Percentiles rank a stretch among this genome's conserved stretches.
phyloP scores from a whole-genome alignment of 2,888 invertebrate genomes.

The Lampropteryx suffumata region DNA sequence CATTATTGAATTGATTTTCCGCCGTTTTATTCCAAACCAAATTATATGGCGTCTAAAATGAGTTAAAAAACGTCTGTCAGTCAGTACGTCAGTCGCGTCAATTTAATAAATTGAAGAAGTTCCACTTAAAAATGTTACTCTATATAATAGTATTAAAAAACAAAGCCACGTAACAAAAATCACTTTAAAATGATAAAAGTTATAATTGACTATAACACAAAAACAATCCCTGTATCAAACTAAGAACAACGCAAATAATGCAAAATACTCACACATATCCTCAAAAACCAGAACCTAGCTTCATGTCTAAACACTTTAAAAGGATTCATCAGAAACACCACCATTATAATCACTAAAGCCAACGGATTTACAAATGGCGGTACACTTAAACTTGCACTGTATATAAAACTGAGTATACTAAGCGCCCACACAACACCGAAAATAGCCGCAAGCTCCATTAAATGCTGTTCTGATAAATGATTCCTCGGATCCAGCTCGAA shows the following conservation, averaged over 20 bases:
- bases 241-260: neutral
- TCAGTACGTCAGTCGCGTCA: too few relatives aligned
- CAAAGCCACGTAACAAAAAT: too few relatives aligned
- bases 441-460: conserved; percentile 96
- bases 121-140: too few relatives aligned
- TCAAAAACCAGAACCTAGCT: conserved; percentile 96
- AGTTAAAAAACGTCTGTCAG: too few relatives aligned
- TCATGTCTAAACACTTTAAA: conserved; percentile 95
- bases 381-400: conserved; percentile 90
- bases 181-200: too few relatives aligned
- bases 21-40: too few relatives aligned
- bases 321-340: conserved; percentile 95
- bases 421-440: conserved; percentile 97
- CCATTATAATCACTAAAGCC: conserved; percentile 90
- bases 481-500: conserved; percentile 98
- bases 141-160: too few relatives aligned
- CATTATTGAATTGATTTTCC: too few relatives aligned
- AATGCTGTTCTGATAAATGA: conserved; percentile 95
- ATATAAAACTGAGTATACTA: conserved; percentile 91
- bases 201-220: too few relatives aligned
- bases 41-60: too few relatives aligned
- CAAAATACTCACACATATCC: conserved; percentile 88
- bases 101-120: too few relatives aligned
- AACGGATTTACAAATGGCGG: conserved; percentile 97
- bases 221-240: too few relatives aligned